Conservation (phyloP, 53 echinoderm and acorn worm species). For the Echinometra lucunter region DNA sequence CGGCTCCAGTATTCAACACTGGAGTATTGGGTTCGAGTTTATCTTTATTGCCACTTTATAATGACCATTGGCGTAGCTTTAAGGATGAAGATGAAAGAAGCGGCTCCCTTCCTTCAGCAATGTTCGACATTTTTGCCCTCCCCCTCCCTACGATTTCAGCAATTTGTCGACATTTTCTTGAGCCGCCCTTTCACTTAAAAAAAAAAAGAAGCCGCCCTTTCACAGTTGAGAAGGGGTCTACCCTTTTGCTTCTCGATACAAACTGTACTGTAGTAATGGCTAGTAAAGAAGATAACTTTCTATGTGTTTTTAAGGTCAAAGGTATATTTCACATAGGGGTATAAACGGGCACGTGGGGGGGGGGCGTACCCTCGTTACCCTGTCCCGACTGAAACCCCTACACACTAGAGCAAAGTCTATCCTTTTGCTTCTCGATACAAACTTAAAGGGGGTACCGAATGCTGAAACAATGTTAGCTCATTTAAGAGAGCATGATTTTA, state of each 20-base stretch:
- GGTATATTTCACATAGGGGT: not conserved
- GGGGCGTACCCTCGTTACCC: too few species aligned
- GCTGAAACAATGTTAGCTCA: too few species aligned
- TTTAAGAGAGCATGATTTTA: too few species aligned
- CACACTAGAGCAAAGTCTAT: conserved; percentile 2
- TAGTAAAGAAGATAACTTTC: not conserved
- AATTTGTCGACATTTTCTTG: not conserved
- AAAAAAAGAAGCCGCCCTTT: too few species aligned
- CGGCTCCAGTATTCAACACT: not conserved
- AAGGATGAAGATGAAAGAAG: not conserved
- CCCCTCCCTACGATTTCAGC: too few species aligned
- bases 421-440: too few species aligned
- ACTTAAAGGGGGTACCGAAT: too few species aligned
- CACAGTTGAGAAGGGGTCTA: not conserved
- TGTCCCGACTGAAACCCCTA: too few species aligned
- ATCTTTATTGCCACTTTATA: not conserved
- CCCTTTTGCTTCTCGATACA: not conserved
- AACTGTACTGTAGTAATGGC: not conserved
- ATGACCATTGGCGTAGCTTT: not conserved
- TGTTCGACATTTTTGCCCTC: too few species aligned
- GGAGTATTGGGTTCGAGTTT: too few species aligned
- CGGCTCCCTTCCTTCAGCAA: not conserved
- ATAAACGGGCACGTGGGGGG: too few species aligned
- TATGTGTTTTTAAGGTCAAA: not conserved
- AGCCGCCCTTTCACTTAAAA: not conserved